phyloP scores from a whole-genome alignment of 2,888 invertebrate species.

The Tetheella fluctuosa region DNA sequence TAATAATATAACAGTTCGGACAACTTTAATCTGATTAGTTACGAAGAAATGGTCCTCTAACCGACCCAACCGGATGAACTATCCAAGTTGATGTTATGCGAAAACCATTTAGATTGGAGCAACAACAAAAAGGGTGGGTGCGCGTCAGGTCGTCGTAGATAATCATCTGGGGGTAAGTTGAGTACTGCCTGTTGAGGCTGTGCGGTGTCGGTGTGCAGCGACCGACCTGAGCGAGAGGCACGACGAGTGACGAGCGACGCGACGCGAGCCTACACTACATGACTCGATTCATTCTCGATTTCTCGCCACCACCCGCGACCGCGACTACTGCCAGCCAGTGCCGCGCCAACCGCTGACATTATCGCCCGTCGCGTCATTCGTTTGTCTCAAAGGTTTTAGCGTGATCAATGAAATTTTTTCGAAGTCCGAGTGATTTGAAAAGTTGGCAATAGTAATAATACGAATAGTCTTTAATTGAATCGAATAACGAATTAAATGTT shows the following conservation, averaged over 20 bases:
- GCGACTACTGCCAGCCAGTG: slow-evolving; percentile 56
- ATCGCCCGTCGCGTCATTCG: slow-evolving; percentile 54
- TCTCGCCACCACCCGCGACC: slow-evolving; percentile 36
- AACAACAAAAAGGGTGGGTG: slow-evolving; percentile 47
- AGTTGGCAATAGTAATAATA: slow-evolving; percentile 49
- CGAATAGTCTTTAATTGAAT: slow-evolving; percentile 52
- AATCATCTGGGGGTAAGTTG: slow-evolving; percentile 47
- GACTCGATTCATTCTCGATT: slow-evolving; percentile 64
- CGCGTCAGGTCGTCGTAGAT: slow-evolving; percentile 62
- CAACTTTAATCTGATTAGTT: neutral
- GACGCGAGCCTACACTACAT: slow-evolving; percentile 34
- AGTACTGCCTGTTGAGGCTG: slow-evolving; percentile 22
- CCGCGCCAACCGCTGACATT: slow-evolving; percentile 69
- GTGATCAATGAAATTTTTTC: slow-evolving; percentile 49
- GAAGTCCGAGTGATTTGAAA: slow-evolving; percentile 58
- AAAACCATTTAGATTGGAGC: slow-evolving; percentile 50
- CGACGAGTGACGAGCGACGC: slow-evolving; percentile 34
- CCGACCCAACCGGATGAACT: slow-evolving; percentile 9
- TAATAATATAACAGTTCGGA: neutral
- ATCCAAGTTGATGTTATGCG: slow-evolving; percentile 25
- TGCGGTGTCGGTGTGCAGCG: slow-evolving; percentile 42
- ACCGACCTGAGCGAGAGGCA: slow-evolving; percentile 62
- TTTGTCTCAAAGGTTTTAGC: slow-evolving; percentile 48
- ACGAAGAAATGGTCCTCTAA: slow-evolving; percentile 2
- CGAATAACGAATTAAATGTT: slow-evolving; percentile 68